Conservation (phyloP, 2,797 vertebrate genomes). For the Euthynnus affinis region DNA sequence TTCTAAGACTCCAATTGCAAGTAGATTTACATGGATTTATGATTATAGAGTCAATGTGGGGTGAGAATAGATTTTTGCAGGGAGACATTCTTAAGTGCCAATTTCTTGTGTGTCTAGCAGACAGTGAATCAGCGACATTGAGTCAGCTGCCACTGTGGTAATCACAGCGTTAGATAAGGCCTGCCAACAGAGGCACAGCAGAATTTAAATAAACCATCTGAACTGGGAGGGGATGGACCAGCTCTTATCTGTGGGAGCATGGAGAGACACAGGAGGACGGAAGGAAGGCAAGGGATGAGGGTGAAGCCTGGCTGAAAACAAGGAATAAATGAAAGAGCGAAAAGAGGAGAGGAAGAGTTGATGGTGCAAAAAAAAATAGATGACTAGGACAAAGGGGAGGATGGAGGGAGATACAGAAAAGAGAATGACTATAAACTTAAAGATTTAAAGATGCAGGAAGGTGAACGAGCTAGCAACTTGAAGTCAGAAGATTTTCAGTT, state of each 20-base stretch:
- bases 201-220: slow-evolving; percentile 66
- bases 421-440: no score
- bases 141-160: slow-evolving; percentile 61
- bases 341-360: background rate
- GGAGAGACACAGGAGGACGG: background rate
- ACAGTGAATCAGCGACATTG: slow-evolving; percentile 55
- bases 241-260: slow-evolving; percentile 38
- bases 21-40: slow-evolving; percentile 53
- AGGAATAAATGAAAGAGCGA: background rate
- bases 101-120: slow-evolving; percentile 45
- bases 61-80: slow-evolving; percentile 40
- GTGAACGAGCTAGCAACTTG: no score
- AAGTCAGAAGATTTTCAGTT: no score
- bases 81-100: slow-evolving; percentile 39
- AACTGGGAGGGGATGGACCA: slow-evolving; percentile 37
- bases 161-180: slow-evolving; percentile 63
- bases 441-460: no score
- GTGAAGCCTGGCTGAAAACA: slow-evolving; percentile 13
- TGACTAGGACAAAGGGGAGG: background rate
- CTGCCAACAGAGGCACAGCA: slow-evolving; percentile 50
- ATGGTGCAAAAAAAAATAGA: background rate
- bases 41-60: slow-evolving; percentile 34
- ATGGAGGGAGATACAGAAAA: no score
- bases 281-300: background rate
- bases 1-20: slow-evolving; percentile 34